Evolutionary conservation across 1,140 invertebrate species (phyloP).

Genomic region (Gryllus bimaculatus): DNA sequence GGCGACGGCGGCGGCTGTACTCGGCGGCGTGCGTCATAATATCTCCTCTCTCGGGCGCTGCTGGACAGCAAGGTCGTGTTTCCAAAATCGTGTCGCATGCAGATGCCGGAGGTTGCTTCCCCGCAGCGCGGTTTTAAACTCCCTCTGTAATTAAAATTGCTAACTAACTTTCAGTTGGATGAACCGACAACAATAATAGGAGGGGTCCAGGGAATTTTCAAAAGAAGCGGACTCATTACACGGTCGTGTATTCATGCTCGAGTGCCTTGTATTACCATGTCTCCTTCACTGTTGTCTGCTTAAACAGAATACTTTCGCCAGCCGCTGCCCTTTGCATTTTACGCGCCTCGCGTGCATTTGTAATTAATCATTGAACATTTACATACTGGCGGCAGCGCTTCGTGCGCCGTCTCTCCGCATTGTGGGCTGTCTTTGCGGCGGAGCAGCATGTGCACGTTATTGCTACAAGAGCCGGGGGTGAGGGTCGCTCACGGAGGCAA

Average conservation of each 20-base stretch:
- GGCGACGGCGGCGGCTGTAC: too few species aligned
- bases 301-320: not conserved
- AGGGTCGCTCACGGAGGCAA: too few species aligned
- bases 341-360: not conserved
- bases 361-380: not conserved
- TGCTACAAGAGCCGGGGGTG: too few species aligned
- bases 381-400: too few species aligned
- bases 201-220: not conserved
- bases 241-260: not conserved
- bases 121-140: not conserved
- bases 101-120: not conserved
- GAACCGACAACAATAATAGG: not conserved
- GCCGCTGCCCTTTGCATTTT: not conserved
- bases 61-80: too few species aligned
- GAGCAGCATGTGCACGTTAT: too few species aligned
- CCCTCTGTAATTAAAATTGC: not conserved
- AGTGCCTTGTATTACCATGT: not conserved
- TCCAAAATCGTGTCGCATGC: not conserved
- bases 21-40: too few species aligned
- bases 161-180: not conserved
- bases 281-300: not conserved
- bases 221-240: not conserved
- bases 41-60: too few species aligned
- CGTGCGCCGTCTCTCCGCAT: too few species aligned
- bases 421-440: too few species aligned